Percentiles rank a stretch among this genome's conserved stretches.
Evolutionary conservation across 2,888 invertebrate genomes (phyloP).

Genomic region (Disparrhopalites patrizii): DNA sequence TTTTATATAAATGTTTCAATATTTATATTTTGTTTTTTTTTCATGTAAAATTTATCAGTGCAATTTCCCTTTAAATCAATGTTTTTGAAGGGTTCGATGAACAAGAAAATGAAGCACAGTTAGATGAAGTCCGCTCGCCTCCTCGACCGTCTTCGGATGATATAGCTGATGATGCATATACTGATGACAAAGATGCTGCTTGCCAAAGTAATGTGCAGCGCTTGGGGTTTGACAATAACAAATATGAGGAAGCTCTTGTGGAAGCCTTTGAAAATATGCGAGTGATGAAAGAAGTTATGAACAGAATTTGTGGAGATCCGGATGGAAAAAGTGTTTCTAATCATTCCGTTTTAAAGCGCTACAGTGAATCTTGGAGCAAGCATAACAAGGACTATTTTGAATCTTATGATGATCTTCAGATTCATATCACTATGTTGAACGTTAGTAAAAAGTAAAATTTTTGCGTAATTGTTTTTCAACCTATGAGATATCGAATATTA

Average conservation of each 20-base stretch:
- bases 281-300: conserved; percentile 59
- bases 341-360: neutral
- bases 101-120: no score
- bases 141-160: no score
- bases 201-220: no score
- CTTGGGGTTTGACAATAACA: no score
- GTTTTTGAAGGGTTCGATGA: no score
- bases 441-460: conserved; percentile 55
- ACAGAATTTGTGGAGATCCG: neutral
- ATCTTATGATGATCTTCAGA: conserved; percentile 84
- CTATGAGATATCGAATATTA: neutral
- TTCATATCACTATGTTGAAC: conserved; percentile 91
- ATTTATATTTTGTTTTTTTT: no score
- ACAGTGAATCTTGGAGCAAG: conserved; percentile 51
- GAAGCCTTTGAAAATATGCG: conserved; percentile 54
- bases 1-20: no score
- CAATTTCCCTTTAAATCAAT: no score
- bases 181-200: no score
- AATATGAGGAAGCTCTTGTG: conserved; percentile 22
- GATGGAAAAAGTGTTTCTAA: neutral
- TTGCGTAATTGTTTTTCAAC: neutral
- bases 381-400: conserved; percentile 60
- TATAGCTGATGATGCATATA: no score
- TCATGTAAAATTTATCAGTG: no score
- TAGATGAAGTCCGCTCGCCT: no score